Conservation (phyloP, 2,888 invertebrate genomes). For the Alentia gelatinosa region DNA sequence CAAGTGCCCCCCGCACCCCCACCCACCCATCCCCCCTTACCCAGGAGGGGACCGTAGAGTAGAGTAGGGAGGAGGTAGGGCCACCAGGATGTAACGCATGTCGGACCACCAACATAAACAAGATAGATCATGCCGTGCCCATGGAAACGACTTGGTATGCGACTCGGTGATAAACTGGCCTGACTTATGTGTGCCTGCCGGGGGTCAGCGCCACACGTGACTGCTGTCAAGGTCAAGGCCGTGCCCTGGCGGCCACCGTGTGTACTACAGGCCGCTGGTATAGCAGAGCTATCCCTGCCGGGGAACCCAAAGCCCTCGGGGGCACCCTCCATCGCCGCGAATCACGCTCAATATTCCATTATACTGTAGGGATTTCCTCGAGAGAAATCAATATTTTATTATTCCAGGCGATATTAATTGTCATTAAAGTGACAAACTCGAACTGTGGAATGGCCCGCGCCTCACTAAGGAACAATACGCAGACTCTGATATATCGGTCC, state of each 20-base stretch:
- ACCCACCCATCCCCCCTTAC: too few species aligned
- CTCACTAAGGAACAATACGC: not conserved
- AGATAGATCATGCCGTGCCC: not conserved
- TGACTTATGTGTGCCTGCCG: constrained; percentile 18
- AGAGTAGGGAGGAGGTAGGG: not conserved
- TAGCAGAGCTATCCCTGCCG: not conserved
- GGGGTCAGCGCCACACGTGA: not conserved
- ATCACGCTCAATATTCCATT: constrained; percentile 37
- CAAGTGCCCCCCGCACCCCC: too few species aligned
- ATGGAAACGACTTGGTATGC: constrained; percentile 25
- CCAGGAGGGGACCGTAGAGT: not conserved
- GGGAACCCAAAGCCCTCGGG: not conserved
- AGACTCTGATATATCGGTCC: not conserved
- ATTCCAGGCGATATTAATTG: constrained; percentile 36
- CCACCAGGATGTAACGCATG: not conserved
- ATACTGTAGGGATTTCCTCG: constrained; percentile 2
- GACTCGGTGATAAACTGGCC: not conserved
- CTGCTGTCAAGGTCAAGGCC: not conserved
- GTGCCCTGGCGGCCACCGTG: not conserved
- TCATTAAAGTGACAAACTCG: constrained; percentile 41
- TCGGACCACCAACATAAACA: constrained; percentile 19
- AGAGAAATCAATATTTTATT: constrained; percentile 30
- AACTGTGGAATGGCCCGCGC: not conserved
- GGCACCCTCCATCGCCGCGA: not conserved
- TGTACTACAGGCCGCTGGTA: too few species aligned